Conservation (phyloP, 30 jellyfish, hydroid and myxozoan species). For the Aurelia aurita complex sp. Pacific region DNA sequence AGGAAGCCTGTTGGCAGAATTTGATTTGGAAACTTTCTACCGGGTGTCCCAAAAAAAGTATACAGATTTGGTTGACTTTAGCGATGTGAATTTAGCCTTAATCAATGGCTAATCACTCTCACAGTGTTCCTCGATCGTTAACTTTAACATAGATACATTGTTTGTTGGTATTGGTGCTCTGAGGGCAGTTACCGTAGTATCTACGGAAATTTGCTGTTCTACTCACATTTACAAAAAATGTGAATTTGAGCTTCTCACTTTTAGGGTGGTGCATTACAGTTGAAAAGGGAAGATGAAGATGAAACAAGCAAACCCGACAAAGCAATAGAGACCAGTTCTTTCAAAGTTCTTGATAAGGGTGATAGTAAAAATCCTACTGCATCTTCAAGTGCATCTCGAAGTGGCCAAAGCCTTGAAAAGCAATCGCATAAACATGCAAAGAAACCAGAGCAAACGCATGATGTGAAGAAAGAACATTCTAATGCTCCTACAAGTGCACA, state of each 20-base stretch:
- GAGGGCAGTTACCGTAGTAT: too few relatives aligned
- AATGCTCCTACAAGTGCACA: slow-evolving; percentile 8
- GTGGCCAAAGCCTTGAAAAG: slow-evolving; percentile 5
- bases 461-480: slow-evolving; percentile 36
- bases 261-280: slow-evolving; percentile 78
- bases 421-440: slow-evolving; percentile 1
- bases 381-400: slow-evolving; percentile 11
- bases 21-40: too few relatives aligned
- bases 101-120: too few relatives aligned
- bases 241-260: neutral
- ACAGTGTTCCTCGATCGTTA: too few relatives aligned
- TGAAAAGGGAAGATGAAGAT: slow-evolving; percentile 44
- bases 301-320: slow-evolving; percentile 46
- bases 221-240: too few relatives aligned
- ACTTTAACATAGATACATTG: too few relatives aligned
- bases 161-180: too few relatives aligned
- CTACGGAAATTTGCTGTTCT: too few relatives aligned
- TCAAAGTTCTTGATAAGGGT: slow-evolving; percentile 17
- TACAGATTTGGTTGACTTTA: too few relatives aligned
- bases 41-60: too few relatives aligned
- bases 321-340: slow-evolving; percentile 17
- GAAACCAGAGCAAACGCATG: slow-evolving; percentile 19
- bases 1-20: too few relatives aligned
- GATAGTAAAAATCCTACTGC: slow-evolving; percentile 9
- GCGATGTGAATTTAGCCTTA: too few relatives aligned